These are phyloP conservation scores for Nasonia oneida DNA, from an alignment of 2,888 invertebrate genomes.

Conservation along the genomic window DNA sequence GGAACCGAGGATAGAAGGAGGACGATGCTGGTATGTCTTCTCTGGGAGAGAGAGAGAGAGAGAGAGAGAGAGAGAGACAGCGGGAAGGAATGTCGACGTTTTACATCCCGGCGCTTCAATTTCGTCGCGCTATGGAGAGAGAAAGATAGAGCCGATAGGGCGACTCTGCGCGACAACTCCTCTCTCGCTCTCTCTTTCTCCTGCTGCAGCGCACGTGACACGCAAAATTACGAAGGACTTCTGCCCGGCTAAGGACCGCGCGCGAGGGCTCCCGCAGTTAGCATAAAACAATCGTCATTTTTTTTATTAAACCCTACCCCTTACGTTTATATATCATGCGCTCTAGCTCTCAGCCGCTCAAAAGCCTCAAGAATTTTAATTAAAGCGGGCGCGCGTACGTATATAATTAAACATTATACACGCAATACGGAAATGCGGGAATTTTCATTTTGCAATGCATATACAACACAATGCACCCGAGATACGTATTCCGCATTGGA, in stretches of 20 bases:
- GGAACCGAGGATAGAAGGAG: background rate
- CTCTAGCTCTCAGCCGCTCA: too few species aligned
- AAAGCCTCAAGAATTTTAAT: constrained; percentile 47
- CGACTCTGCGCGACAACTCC: constrained; percentile 15
- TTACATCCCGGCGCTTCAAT: constrained; percentile 60
- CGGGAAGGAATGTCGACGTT: constrained; percentile 60
- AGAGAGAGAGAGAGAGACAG: constrained; percentile 30
- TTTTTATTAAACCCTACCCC: constrained; percentile 45
- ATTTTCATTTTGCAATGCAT: constrained; percentile 2
- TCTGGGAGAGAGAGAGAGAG: constrained; percentile 19
- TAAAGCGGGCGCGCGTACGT: constrained; percentile 12
- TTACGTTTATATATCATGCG: too few species aligned
- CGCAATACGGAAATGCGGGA: background rate
- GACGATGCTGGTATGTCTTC: constrained; percentile 48
- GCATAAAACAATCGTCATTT: constrained; percentile 48
- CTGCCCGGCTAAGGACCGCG: constrained; percentile 13
- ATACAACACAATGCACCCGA: background rate
- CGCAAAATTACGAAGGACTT: constrained; percentile 49
- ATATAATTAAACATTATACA: background rate
- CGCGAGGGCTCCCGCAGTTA: background rate
- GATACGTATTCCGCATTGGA: background rate
- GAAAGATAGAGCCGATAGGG: constrained; percentile 55
- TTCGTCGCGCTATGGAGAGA: constrained; percentile 57
- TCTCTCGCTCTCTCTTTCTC: background rate
- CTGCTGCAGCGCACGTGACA: constrained; percentile 2